These are phyloP conservation scores for Tragelaphus buxtoni DNA, from an alignment of 2,113 vertebrate genomes.

Conservation along the genomic window DNA sequence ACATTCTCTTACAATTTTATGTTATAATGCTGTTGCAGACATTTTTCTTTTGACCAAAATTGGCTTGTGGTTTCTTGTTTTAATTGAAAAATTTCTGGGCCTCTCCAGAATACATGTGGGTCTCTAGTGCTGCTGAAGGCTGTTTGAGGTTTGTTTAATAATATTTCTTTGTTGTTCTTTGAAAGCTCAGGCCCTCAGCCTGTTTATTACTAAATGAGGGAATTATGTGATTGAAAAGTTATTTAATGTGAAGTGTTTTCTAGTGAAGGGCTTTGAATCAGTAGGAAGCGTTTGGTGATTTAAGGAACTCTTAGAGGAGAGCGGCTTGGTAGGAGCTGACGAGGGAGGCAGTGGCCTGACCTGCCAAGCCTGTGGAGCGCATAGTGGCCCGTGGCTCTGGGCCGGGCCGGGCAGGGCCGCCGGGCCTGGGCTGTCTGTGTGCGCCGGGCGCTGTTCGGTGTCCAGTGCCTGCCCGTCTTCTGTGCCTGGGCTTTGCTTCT, in stretches of 20 bases:
- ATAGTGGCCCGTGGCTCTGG: fast-evolving
- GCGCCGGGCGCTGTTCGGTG: fast-evolving
- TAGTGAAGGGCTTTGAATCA: neutral
- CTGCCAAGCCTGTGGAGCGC: fast-evolving
- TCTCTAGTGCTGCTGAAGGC: neutral
- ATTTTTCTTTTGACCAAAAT: neutral
- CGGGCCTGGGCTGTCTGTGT: neutral
- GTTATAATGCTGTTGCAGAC: neutral
- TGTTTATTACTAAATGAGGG: neutral
- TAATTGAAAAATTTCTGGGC: neutral
- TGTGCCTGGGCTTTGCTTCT: neutral
- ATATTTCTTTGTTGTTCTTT: neutral
- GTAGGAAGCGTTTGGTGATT: neutral
- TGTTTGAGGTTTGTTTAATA: neutral
- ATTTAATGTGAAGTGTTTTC: neutral
- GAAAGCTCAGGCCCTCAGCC: neutral
- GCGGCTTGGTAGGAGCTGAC: neutral
- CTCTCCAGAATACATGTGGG: neutral
- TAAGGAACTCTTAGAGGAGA: neutral
- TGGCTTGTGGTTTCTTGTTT: neutral
- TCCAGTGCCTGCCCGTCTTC: neutral
- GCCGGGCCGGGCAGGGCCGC: neutral
- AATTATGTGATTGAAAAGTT: neutral
- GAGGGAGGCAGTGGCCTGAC: neutral
- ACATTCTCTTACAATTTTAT: neutral